Conservation (phyloP, 2,888 invertebrate species). For the Scotopteryx bipunctaria region DNA sequence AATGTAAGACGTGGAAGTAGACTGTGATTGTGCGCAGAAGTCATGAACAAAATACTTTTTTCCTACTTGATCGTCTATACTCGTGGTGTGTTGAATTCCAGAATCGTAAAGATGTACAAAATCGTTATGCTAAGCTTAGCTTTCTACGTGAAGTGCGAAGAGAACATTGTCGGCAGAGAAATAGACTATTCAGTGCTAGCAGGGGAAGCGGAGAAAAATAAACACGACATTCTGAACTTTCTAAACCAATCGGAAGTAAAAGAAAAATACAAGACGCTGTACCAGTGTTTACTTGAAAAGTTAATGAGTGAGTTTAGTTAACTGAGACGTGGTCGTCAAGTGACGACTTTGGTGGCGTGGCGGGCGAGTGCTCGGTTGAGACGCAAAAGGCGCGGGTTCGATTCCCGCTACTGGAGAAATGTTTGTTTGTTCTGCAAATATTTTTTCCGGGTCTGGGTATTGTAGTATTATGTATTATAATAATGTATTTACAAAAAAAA, state of each 20-base stretch:
- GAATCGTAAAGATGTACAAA: slow-evolving; percentile 13
- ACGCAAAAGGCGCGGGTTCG: too few relatives aligned
- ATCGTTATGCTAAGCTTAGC: slow-evolving; percentile 18
- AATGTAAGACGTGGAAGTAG: too few relatives aligned
- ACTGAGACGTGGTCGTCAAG: too few relatives aligned
- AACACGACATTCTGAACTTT: slow-evolving; percentile 61
- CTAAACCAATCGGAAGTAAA: slow-evolving; percentile 56
- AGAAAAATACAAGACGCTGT: slow-evolving; percentile 59
- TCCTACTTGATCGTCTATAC: not conserved
- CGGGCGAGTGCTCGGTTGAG: too few relatives aligned
- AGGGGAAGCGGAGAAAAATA: slow-evolving; percentile 62
- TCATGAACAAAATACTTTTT: not conserved
- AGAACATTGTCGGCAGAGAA: slow-evolving; percentile 43
- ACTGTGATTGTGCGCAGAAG: not conserved
- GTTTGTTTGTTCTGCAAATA: too few relatives aligned
- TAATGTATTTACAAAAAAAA: too few relatives aligned
- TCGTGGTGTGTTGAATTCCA: not conserved
- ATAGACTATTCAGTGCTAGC: slow-evolving; percentile 67
- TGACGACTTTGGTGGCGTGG: too few relatives aligned
- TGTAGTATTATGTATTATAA: too few relatives aligned
- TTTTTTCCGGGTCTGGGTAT: too few relatives aligned
- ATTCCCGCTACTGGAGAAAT: too few relatives aligned
- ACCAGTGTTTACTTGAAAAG: slow-evolving; percentile 56
- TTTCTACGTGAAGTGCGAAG: slow-evolving; percentile 30
- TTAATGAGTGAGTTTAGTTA: slow-evolving; percentile 59